These are phyloP conservation scores for Notothenia coriiceps DNA, from an alignment of 2,113 vertebrate species.

Conservation along the genomic window DNA sequence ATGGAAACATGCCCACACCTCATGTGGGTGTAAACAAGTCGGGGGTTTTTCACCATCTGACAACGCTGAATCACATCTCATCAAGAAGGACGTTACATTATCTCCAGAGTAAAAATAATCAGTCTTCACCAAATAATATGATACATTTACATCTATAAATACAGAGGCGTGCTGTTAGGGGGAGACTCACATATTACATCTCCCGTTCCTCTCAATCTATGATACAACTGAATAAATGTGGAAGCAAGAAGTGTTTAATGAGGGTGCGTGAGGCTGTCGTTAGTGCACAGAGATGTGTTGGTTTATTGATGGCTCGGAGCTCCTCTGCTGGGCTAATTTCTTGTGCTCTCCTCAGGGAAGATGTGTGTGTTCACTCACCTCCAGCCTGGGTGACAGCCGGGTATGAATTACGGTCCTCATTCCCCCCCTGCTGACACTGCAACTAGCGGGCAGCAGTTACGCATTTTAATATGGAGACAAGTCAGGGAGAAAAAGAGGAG, in stretches of 20 bases:
- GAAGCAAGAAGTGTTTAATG: conserved; percentile 55
- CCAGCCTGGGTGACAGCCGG: conserved; percentile 62
- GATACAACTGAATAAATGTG: conserved; percentile 38
- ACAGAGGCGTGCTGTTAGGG: not conserved
- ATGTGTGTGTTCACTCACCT: conserved; percentile 67
- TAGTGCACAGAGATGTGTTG: conserved; percentile 36
- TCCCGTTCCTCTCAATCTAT: conserved; percentile 41
- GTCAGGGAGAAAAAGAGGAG: conserved; percentile 29
- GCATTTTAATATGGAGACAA: conserved; percentile 67
- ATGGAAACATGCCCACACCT: conserved; percentile 55
- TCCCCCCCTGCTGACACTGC: conserved; percentile 75
- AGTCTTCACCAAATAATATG: conserved; percentile 31
- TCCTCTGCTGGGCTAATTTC: conserved; percentile 62
- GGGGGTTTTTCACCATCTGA: conserved; percentile 29
- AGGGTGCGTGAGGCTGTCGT: conserved; percentile 44
- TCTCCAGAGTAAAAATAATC: conserved; percentile 12
- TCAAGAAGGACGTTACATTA: not conserved
- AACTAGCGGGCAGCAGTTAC: conserved; percentile 55
- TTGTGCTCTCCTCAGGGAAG: conserved; percentile 53
- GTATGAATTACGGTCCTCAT: conserved; percentile 74
- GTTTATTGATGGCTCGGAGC: conserved; percentile 71
- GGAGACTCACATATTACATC: not conserved
- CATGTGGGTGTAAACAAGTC: conserved; percentile 45
- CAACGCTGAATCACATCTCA: conserved; percentile 21
- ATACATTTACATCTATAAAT: conserved; percentile 40